Evolutionary conservation across 2,888 invertebrate genomes (phyloP), one percentile per base, ranked within the genome.

Genomic region (Oscheius sp.): DNA sequence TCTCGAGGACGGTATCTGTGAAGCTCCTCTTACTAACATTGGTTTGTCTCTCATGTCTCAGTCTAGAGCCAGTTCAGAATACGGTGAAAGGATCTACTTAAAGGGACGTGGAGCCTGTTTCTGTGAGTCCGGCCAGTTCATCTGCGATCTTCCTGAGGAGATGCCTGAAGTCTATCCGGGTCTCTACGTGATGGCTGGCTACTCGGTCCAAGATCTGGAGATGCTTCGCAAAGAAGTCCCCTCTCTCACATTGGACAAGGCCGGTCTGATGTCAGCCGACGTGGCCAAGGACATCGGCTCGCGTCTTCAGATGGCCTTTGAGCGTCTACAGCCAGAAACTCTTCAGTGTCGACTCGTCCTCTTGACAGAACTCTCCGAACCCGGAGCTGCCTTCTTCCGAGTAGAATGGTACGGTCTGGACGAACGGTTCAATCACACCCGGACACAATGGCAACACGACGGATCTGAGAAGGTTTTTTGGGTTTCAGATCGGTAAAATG

Each of bases 81-180:
- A 84, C 73, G 88, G 88, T 48, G 86, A 88, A 55, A 78, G 85
- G 33, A 77, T 88, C 1, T 87, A 83, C 75, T 71, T 88, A 42
- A 84, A 86, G 58, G 82, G 79, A 37, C 81, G 88, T 11, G 88
- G 88, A 0, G 85, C 88, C 2, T 88, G 88, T 72, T 81, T 81
- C 55, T 88, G 88, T 77, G 85, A 84, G 53, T 76, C 78, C 9
- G 83, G 81, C 4, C 73, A 70, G 9, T 88, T 88, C 66, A 83
- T 88, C 11, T 88, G 88, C 72, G 88, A 88, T 47, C 70, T 81
- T 33, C 79, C 81, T 2, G 83, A 81, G 63, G 80, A 83, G 48
- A 59, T 78, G 63, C 82, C 82, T 2, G 81, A 85, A 35, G 65
- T 82, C 50, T 81, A 81, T 42, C 85, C 87, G 7, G 84, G 84